phyloP scores from a whole-genome alignment of 2,888 invertebrate genomes.

The Allolobophora icterica region DNA sequence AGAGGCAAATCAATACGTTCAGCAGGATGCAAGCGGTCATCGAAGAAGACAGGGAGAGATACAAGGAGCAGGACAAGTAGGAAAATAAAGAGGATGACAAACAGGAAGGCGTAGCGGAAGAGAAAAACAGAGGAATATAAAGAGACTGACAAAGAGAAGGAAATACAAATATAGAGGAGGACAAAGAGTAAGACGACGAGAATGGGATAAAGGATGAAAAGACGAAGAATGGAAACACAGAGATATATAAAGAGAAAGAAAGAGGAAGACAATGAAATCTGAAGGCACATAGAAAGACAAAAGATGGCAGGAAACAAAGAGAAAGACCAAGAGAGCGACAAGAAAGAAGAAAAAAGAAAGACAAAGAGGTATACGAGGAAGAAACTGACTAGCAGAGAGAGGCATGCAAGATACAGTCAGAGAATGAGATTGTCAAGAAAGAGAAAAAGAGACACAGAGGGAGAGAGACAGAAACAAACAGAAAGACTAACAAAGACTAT shows the following conservation, averaged over 20 bases:
- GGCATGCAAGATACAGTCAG: no score
- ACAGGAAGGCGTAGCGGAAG: constrained; percentile 4
- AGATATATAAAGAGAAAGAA: neutral
- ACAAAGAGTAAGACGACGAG: no score
- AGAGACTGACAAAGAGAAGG: neutral
- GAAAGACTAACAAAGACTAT: no score
- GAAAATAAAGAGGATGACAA: neutral
- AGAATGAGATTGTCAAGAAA: neutral
- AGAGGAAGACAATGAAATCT: neutral
- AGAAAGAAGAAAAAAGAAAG: no score
- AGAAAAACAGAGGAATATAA: neutral
- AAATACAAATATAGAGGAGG: no score
- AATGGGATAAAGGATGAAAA: no score
- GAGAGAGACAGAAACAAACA: neutral
- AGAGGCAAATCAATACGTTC: neutral
- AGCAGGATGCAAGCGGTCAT: neutral
- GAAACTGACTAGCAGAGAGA: no score
- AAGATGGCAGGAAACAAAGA: no score
- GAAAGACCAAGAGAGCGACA: no score
- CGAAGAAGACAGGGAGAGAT: neutral
- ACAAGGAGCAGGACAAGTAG: neutral
- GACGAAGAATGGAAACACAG: no score
- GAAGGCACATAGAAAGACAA: no score
- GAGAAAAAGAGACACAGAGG: neutral
- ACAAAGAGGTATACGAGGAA: no score